A percentile compares a stretch with the other conserved stretches of the same genome.
phyloP scores from a whole-genome alignment of 2,113 vertebrate species.

The Crotalus helleri region DNA sequence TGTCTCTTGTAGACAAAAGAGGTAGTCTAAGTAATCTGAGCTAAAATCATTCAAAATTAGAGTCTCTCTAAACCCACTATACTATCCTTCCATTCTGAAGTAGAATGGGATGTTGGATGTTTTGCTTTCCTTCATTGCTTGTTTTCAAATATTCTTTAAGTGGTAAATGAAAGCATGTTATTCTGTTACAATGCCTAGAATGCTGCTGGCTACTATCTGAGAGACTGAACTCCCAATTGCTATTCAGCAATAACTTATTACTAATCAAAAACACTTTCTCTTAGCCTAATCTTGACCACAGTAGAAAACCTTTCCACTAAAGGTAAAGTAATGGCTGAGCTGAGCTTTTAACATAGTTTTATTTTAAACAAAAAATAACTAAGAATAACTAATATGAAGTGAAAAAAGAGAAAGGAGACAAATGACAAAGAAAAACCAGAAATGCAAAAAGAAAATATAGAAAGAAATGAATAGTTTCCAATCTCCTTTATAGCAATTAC shows the following conservation, averaged over 20 bases:
- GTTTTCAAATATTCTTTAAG: conserved; percentile 14
- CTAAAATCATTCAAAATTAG: not conserved
- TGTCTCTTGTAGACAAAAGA: not conserved
- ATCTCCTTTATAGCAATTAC: not conserved
- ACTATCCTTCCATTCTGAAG: not conserved
- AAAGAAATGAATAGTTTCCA: not conserved
- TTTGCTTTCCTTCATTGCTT: not conserved
- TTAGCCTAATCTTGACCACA: not conserved
- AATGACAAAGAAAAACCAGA: not conserved
- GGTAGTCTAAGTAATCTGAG: not conserved
- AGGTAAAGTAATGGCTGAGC: not conserved
- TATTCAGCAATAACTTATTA: not conserved
- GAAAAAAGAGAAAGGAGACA: not conserved
- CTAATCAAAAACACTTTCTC: not conserved
- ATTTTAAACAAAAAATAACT: not conserved
- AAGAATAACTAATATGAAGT: not conserved
- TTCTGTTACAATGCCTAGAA: not conserved
- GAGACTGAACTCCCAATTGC: not conserved
- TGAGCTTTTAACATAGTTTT: not conserved
- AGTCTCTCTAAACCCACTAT: not conserved
- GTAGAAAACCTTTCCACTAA: not conserved
- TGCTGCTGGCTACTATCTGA: not conserved
- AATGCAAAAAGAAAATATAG: not conserved
- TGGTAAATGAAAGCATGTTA: not conserved
- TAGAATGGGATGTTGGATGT: not conserved